Evolutionary conservation across 1,140 invertebrate species (phyloP), one percentile per base, ranked within the genome.

Genomic region (Semibalanus balanoides): DNA sequence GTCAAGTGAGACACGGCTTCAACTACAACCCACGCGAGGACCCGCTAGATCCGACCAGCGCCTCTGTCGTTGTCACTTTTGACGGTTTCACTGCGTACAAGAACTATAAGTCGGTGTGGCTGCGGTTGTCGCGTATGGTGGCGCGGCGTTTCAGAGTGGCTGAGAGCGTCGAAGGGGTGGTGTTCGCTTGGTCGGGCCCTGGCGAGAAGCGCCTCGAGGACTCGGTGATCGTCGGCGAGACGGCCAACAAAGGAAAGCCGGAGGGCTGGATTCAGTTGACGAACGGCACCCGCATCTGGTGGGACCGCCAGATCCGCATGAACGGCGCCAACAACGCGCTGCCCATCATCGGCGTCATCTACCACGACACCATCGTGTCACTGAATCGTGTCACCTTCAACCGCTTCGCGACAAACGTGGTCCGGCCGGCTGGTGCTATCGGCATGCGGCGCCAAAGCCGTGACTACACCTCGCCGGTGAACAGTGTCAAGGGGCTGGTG

Each of bases 261-360:
- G 70, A 72, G 70, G 70, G 70, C n/a, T 72, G 70, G 70, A 72
- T 72, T 19, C n/a, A n/a, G 70, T 19, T 72, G 9, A 9, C 22
- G 19, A 72, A 72, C 29, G 70, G n/a, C n/a, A 72, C 70, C 9
- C 3, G 22, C n/a, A 72, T 72, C n/a, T 72, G 70, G 70, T 72
- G 70, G 70, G 70, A 72, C 29, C 70, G 70, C 9, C 70, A 72
- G 29, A 72, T 72, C 70, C 70, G 70, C n/a, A 72, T 72, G 70
- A 72, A 72, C 70, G 70, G 70, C 11, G 29, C 28, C 0, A n/a
- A 72, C 29, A 72, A 72, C 70, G 70, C 70, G 11, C 70, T 72
- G 3, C 70, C 70, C n/a, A 72, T 72, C 25, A 72, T 72, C 29
- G 70, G 70, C 70, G 70, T 30, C 70, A 72, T 72, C 29, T 72